phyloP scores from a whole-genome alignment of 1,140 invertebrate species.

The Centruroides vittatus region DNA sequence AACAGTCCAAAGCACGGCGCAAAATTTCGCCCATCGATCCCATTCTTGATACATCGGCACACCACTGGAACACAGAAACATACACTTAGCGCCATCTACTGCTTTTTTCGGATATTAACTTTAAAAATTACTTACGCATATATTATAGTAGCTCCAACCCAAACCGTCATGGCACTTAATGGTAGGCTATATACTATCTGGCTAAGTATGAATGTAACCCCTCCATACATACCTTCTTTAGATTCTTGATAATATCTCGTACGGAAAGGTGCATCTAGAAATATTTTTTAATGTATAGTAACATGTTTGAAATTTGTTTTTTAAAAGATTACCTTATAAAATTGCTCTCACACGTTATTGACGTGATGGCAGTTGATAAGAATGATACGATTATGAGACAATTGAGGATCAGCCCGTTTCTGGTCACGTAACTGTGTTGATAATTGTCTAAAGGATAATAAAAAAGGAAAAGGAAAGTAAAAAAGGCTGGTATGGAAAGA shows the following conservation, averaged over 20 bases:
- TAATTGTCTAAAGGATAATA: constrained; percentile 52
- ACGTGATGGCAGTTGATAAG: constrained; percentile 53
- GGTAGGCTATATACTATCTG: constrained; percentile 64
- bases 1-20: constrained; percentile 38
- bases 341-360: constrained; percentile 33
- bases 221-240: constrained; percentile 68
- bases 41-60: constrained; percentile 7
- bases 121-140: constrained; percentile 26
- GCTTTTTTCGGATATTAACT: too few species aligned
- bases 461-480: constrained; percentile 61
- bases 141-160: constrained; percentile 47
- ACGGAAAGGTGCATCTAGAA: constrained; percentile 56
- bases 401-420: constrained; percentile 67
- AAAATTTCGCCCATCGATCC: constrained; percentile 28
- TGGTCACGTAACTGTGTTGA: constrained; percentile 55
- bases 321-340: too few species aligned
- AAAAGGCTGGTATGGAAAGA: constrained; percentile 56
- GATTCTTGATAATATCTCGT: constrained; percentile 78
- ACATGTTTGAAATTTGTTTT: too few species aligned
- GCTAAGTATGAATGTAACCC: constrained; percentile 60
- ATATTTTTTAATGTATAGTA: too few species aligned
- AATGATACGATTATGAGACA: constrained; percentile 60
- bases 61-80: constrained; percentile 5
- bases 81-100: too few species aligned
- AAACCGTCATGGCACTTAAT: constrained; percentile 53